Evolutionary conservation across 2,797 vertebrate genomes (phyloP).

Genomic region (Falco biarmicus): DNA sequence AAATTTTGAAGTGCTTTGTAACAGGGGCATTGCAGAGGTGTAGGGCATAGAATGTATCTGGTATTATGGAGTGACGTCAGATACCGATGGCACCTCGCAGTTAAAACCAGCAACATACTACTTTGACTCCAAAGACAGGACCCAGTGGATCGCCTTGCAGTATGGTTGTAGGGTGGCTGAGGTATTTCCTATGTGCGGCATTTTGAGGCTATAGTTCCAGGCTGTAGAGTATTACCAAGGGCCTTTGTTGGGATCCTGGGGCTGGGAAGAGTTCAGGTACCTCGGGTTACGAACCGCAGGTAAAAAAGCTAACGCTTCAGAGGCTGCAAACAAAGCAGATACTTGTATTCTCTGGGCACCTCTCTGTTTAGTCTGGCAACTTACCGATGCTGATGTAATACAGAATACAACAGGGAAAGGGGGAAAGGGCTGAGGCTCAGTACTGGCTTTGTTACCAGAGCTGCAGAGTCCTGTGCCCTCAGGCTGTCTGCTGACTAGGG

Average conservation of each 20-base stretch:
- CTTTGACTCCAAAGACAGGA: not conserved
- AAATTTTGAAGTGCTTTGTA: not conserved
- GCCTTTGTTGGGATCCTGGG: not conserved
- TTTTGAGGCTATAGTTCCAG: not conserved
- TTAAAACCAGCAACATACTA: not conserved
- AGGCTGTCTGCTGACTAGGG: not conserved
- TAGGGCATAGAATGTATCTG: not conserved
- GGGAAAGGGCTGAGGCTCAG: not conserved
- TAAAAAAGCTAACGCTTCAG: not conserved
- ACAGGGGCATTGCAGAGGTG: not conserved
- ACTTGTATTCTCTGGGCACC: not conserved
- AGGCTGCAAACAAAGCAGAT: not conserved
- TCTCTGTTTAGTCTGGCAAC: slow-evolving; percentile 4
- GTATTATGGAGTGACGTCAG: not conserved
- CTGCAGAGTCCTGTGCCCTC: not conserved
- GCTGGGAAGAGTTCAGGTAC: not conserved
- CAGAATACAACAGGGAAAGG: not conserved
- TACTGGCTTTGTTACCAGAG: not conserved
- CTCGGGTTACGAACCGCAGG: not conserved
- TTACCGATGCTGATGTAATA: not conserved
- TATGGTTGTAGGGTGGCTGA: not conserved
- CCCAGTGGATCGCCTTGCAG: not conserved
- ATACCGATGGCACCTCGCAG: not conserved
- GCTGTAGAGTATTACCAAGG: not conserved
- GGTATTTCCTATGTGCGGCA: not conserved